phyloP scores from a whole-genome alignment of 1,140 invertebrate genomes.

The Ephestia elutella region DNA sequence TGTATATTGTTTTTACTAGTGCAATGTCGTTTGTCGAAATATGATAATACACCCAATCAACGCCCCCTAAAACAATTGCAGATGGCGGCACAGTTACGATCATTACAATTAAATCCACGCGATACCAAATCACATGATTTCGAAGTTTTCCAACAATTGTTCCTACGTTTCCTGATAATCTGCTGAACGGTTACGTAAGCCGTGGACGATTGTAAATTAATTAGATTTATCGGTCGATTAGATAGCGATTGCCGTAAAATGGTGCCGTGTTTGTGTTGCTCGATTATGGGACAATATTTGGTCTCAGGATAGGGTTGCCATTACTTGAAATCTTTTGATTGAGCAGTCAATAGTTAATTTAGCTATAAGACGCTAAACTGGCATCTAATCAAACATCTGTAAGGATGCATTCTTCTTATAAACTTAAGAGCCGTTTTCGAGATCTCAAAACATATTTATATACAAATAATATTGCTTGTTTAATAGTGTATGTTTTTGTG shows the following conservation, averaged over 20 bases:
- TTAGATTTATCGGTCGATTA: not conserved
- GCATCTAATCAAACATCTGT: not conserved
- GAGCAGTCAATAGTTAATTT: too few species aligned
- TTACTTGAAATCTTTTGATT: not conserved
- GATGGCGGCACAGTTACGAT: not conserved
- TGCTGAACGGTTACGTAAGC: not conserved
- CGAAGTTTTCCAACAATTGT: not conserved
- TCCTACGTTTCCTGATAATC: conserved; percentile 1
- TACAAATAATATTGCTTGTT: too few species aligned
- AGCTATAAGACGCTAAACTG: too few species aligned
- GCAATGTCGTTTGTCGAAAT: too few species aligned
- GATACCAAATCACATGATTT: conserved; percentile 10
- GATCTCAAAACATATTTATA: too few species aligned
- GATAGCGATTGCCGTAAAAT: not conserved
- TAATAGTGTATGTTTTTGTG: too few species aligned
- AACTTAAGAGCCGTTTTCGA: not conserved
- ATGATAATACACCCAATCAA: too few species aligned
- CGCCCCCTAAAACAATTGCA: not conserved
- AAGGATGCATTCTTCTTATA: not conserved
- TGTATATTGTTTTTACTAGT: too few species aligned
- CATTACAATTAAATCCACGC: not conserved
- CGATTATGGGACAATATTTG: not conserved
- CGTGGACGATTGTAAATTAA: conserved; percentile 8
- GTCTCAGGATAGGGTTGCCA: not conserved
- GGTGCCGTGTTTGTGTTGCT: not conserved